Evolutionary conservation across 2,113 vertebrate genomes (phyloP).

Genomic region (Typhlomys cinereus): DNA sequence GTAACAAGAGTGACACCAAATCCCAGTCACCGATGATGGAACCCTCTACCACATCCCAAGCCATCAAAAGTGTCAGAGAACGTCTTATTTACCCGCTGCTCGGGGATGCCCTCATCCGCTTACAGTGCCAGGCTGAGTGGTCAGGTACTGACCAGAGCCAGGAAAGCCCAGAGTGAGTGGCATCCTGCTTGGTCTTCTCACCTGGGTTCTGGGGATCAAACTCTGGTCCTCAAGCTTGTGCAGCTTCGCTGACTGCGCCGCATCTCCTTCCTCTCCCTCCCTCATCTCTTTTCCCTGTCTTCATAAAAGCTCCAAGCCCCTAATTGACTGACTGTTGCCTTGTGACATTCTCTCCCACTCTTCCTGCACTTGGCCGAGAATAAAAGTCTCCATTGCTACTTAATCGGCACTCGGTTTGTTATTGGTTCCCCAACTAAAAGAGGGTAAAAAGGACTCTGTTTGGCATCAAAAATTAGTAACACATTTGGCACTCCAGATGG

Average conservation of each 20-base stretch:
- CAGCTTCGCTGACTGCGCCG: no score
- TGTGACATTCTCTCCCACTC: background rate
- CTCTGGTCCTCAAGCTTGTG: accelerated
- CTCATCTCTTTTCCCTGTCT: background rate
- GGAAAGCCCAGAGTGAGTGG: no score
- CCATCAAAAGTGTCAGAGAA: background rate
- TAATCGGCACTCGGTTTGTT: background rate
- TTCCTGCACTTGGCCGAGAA: background rate
- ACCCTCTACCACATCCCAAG: background rate
- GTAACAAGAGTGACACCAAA: background rate
- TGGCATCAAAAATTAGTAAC: background rate
- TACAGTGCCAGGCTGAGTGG: background rate
- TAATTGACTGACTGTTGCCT: background rate
- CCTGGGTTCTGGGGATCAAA: no score
- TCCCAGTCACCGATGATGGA: background rate
- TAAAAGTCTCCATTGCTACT: background rate
- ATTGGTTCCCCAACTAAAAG: background rate
- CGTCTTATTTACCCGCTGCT: background rate
- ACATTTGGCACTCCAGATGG: background rate
- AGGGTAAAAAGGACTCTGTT: background rate
- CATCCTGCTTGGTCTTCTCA: no score
- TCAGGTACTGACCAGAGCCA: no score
- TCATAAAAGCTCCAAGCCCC: background rate
- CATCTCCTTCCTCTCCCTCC: background rate
- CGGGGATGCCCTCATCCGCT: background rate